These are phyloP conservation scores for Spheniscus mendiculus DNA, from an alignment of 2,113 vertebrate genomes.

Conservation along the genomic window DNA sequence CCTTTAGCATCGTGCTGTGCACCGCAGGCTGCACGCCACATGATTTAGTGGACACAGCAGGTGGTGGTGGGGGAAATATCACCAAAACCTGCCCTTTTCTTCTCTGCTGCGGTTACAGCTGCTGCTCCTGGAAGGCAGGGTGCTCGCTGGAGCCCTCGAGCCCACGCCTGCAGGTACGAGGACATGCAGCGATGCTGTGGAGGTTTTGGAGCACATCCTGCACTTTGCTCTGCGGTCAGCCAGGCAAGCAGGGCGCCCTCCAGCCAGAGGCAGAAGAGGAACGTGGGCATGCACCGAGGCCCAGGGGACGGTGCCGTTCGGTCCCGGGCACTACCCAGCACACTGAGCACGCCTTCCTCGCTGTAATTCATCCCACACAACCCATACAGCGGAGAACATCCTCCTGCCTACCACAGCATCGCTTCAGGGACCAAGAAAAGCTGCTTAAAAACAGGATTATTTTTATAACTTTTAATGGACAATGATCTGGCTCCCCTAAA, in stretches of 20 bases:
- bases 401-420: background rate
- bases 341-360: background rate
- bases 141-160: background rate
- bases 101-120: background rate
- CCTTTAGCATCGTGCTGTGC: background rate
- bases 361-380: background rate
- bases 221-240: background rate
- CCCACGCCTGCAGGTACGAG: rapidly evolving
- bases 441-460: background rate
- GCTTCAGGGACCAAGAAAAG: background rate
- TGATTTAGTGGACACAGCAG: no score
- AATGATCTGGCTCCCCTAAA: rapidly evolving
- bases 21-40: rapidly evolving
- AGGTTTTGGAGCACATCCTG: background rate
- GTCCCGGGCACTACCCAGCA: background rate
- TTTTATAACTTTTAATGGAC: background rate
- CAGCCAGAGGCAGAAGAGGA: background rate
- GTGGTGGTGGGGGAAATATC: no score
- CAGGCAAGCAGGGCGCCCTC: background rate
- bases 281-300: rapidly evolving
- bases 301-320: rapidly evolving
- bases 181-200: rapidly evolving
- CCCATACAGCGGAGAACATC: rapidly evolving
- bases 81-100: background rate
- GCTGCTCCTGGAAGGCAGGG: background rate